Evolutionary conservation across 2,113 vertebrate species (phyloP), one percentile per base, ranked within the genome.

Genomic region (Spermophilus dauricus): DNA sequence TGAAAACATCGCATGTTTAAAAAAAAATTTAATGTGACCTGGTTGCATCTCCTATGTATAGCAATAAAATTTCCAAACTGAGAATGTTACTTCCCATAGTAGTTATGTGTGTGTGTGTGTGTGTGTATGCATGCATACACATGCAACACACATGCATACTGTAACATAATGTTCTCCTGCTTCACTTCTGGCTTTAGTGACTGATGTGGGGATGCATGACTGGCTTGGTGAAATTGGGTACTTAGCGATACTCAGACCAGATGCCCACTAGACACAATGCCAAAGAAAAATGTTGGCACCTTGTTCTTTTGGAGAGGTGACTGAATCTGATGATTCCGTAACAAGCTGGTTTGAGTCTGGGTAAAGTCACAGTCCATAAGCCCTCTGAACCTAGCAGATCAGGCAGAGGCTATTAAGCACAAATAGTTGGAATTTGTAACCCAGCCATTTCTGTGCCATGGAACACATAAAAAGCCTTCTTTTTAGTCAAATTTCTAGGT

Each of bases 241-340:
- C 98, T 98, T 98, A 98, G 95, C 98, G 96, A 86, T 96, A 91
- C 89, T 97, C 98, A 98, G 98, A 97, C 98, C 98, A 99, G 98
- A 98, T 99, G 98, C 97, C 98, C 97, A 96, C 78, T 81, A 73
- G 98, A 97, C 97, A 97, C 95, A 85, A 95, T 98, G 98, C 98
- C 99, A 99, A 97, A 97, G 94, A 88, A 98, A 96, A 98, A 97
- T 0, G 0, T 96, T 98, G 98, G 98, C 96, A 0, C 91, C 92
- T 95, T 96, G 92, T 92, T 86, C 24, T 30, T 96, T 95, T 98
- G 98, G 97, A 98, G 94, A 97, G 96, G 97, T 88, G 95, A 96
- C 96, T 91, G 78, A 83, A 42, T 87, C 77, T 97, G 97, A 97
- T 61, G 94, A 90, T 45, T 94, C 90, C 51, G 37, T 89, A 96